Evolutionary conservation across 1,140 invertebrate genomes (phyloP).

Genomic region (Teleopsis dalmanni): DNA sequence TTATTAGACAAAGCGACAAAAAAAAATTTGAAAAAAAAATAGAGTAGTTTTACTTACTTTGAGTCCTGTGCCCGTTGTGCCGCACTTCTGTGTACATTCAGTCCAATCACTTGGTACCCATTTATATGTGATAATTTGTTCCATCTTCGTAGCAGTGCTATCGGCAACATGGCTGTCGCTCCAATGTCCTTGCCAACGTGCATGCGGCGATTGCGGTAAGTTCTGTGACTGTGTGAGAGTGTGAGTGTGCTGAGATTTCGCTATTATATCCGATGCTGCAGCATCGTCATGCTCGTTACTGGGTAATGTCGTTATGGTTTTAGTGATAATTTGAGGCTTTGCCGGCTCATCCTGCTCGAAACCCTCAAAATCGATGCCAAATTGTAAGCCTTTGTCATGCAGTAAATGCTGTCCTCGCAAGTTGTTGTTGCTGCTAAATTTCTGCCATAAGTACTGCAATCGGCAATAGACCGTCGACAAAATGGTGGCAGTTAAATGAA

Average conservation of each 20-base stretch:
- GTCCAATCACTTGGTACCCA: conserved; percentile 81
- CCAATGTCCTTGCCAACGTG: conserved; percentile 11
- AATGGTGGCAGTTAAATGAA: too few species aligned
- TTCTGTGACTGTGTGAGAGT: too few species aligned
- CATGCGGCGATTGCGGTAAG: conserved; percentile 11
- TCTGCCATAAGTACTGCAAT: conserved; percentile 63
- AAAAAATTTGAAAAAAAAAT: neutral
- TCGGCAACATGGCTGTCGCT: conserved; percentile 19
- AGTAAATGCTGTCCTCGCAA: conserved; percentile 52
- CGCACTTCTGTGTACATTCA: conserved; percentile 78
- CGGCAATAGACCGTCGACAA: neutral
- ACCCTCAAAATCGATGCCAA: conserved; percentile 30
- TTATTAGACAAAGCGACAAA: neutral
- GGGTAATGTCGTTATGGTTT: neutral
- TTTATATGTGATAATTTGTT: conserved; percentile 61
- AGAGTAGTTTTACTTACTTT: conserved; percentile 21
- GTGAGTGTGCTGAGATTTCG: conserved; percentile 5
- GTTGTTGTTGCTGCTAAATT: conserved; percentile 55
- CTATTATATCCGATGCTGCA: conserved; percentile 7
- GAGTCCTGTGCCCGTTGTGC: conserved; percentile 56
- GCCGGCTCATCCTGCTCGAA: conserved; percentile 35
- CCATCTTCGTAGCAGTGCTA: too few species aligned
- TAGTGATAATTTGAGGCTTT: conserved; percentile 3
- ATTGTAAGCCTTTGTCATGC: conserved; percentile 31
- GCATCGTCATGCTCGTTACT: too few species aligned